Evolutionary conservation across 1,140 invertebrate species (phyloP), one percentile per base, ranked within the genome.

Genomic region (Neoseiulus cucumeris): DNA sequence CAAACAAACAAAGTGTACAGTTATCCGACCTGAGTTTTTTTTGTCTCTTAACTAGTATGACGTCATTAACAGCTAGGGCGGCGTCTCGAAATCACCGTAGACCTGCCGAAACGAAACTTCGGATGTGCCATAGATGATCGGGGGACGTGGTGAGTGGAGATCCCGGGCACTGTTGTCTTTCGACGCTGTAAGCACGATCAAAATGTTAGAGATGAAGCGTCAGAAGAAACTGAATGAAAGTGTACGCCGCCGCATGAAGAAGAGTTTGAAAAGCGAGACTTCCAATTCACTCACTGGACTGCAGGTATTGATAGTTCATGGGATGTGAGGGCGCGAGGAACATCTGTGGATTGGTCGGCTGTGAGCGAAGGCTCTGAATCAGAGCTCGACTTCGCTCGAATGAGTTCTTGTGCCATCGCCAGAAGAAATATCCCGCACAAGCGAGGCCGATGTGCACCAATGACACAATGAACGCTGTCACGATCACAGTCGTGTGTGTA

Each of bases 401-500:
- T 67, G 25, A 64, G 65, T 28, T 70, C 45, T 71, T 68, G 42
- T 72, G 72, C 59, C 70, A 70, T 42, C 73, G 70, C 65, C 74
- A 75, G 51, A 73, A 75, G 39, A 71, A 70, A 65, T 70, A 70
- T 28, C 73, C 74, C 7, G 69, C 72, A 1, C 66, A 69, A 0
- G 73, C 64, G 2, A 75, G 65, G 1, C 70, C 71, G 20, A 73
- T 67, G 55, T 76, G 74, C 7, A 74, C 47, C 7, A 75, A 64
- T 6, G 74, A 64, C 29, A 74, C 67, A 0, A 72, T 73, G 14
- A 75, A 68, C 1, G 73, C 70, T 5, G 72, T 71, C n/a, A 72
- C 73, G 12, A 74, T 71, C 4, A 75, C 70, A 17, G 72, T 74
- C 18, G 73, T 70, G 18, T 72, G 70, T 0, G 73, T 69, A 18